A percentile compares a stretch with the other conserved stretches of the same genome.
Evolutionary conservation across 2,113 vertebrate species (phyloP).

Genomic region (Morone chrysops): DNA sequence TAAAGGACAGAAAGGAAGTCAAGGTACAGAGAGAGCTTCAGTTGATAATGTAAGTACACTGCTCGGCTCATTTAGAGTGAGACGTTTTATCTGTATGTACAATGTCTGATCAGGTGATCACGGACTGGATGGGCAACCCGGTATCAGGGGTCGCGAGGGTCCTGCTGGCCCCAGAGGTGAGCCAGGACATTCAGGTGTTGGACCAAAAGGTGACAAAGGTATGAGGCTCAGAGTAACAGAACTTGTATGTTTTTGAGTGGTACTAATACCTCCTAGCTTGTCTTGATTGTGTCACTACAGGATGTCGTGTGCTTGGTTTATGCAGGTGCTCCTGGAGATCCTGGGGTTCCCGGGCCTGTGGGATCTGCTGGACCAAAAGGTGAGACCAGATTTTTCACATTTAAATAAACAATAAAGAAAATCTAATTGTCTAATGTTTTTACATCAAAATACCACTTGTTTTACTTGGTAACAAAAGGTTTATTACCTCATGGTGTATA

Average conservation of each 20-base stretch:
- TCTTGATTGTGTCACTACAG: neutral
- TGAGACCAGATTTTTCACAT: slow-evolving; percentile 60
- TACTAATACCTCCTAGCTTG: neutral
- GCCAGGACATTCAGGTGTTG: slow-evolving; percentile 87
- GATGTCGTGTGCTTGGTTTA: slow-evolving; percentile 29
- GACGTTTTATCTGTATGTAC: neutral
- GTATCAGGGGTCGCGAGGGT: slow-evolving; percentile 92
- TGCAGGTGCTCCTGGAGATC: slow-evolving; percentile 85
- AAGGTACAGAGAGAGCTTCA: slow-evolving; percentile 81
- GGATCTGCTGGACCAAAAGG: slow-evolving; percentile 89
- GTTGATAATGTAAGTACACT: neutral
- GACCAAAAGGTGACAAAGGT: slow-evolving; percentile 95
- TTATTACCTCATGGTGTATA: slow-evolving; percentile 3
- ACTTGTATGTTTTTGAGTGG: neutral
- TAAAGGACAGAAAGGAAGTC: slow-evolving; percentile 93
- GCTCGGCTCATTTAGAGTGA: neutral
- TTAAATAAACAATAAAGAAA: neutral
- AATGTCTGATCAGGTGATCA: slow-evolving; percentile 86
- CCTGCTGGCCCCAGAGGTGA: slow-evolving; percentile 89
- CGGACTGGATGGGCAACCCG: slow-evolving; percentile 89
- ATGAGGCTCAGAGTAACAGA: neutral
- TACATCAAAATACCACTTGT: neutral
- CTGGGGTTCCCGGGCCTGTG: slow-evolving; percentile 83
- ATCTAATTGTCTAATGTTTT: neutral
- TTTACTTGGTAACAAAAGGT: neutral